Conservation (phyloP, 2,797 vertebrate genomes). For the Macropus fuliginosus region DNA sequence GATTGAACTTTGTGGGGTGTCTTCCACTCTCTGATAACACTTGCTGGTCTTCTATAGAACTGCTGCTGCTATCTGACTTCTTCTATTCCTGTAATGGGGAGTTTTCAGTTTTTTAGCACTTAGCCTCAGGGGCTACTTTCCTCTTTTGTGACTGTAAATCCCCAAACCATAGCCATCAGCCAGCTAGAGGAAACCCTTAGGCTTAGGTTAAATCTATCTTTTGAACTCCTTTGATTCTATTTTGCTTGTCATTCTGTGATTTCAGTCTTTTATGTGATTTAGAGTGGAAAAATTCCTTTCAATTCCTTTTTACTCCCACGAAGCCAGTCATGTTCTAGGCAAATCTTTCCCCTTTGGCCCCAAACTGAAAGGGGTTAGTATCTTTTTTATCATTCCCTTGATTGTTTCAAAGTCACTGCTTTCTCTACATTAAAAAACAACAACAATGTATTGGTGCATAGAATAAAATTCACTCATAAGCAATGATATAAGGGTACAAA, state of each 20-base stretch:
- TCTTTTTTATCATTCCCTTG: not conserved
- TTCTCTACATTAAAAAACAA: not conserved
- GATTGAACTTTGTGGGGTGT: not conserved
- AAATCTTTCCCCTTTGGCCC: not conserved
- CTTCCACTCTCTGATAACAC: not conserved
- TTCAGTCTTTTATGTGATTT: not conserved
- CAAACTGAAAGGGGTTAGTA: not conserved
- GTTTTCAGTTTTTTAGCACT: not conserved
- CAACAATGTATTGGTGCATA: not conserved
- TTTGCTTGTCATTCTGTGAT: not conserved
- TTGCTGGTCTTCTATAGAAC: not conserved
- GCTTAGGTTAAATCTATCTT: not conserved
- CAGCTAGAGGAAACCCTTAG: not conserved
- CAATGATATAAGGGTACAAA: not conserved
- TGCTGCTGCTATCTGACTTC: not conserved
- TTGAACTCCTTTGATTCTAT: not conserved
- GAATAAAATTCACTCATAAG: not conserved
- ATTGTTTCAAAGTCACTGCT: not conserved
- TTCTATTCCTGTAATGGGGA: not conserved
- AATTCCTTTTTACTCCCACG: not conserved
- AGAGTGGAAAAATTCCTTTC: not conserved
- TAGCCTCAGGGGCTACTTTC: not conserved
- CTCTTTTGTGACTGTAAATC: not conserved
- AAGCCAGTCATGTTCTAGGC: not conserved
- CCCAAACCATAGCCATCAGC: not conserved